Evolutionary conservation across 2,888 invertebrate genomes (phyloP).

Genomic region (Salticus scenicus): DNA sequence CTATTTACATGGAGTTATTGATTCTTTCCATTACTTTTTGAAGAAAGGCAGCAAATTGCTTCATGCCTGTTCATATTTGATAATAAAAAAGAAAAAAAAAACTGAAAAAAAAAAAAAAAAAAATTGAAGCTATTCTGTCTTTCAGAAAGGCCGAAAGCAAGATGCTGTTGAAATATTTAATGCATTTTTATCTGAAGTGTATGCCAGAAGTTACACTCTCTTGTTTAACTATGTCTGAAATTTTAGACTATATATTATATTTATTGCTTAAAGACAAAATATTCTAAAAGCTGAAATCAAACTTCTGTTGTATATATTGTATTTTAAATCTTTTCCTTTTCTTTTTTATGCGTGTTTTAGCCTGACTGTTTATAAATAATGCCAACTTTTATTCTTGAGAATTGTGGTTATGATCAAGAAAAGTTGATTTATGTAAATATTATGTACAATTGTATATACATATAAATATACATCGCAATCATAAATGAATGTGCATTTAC

Average conservation of each 20-base stretch:
- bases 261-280: slow-evolving; percentile 56
- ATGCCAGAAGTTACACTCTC: slow-evolving; percentile 62
- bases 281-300: slow-evolving; percentile 64
- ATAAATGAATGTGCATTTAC: slow-evolving; percentile 68
- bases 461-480: slow-evolving; percentile 62
- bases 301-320: slow-evolving; percentile 68
- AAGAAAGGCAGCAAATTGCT: slow-evolving; percentile 56
- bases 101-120: slow-evolving; percentile 36
- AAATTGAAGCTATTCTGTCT: slow-evolving; percentile 54
- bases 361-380: slow-evolving; percentile 57
- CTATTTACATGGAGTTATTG: slow-evolving; percentile 42
- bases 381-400: slow-evolving; percentile 50
- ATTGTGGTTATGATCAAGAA: slow-evolving; percentile 53
- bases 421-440: slow-evolving; percentile 59
- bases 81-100: slow-evolving; percentile 48
- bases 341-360: slow-evolving; percentile 54
- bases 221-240: slow-evolving; percentile 59
- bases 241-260: slow-evolving; percentile 55
- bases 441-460: slow-evolving; percentile 66
- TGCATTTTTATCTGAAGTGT: slow-evolving; percentile 69
- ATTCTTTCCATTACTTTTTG: slow-evolving; percentile 30
- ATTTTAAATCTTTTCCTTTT: slow-evolving; percentile 62
- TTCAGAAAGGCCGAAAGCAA: slow-evolving; percentile 67
- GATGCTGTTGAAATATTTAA: slow-evolving; percentile 57
- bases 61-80: slow-evolving; percentile 65